Base-by-base conservation (phyloP, 2,888 invertebrate genomes). In the Drosophila hawaiiensis region DNA sequence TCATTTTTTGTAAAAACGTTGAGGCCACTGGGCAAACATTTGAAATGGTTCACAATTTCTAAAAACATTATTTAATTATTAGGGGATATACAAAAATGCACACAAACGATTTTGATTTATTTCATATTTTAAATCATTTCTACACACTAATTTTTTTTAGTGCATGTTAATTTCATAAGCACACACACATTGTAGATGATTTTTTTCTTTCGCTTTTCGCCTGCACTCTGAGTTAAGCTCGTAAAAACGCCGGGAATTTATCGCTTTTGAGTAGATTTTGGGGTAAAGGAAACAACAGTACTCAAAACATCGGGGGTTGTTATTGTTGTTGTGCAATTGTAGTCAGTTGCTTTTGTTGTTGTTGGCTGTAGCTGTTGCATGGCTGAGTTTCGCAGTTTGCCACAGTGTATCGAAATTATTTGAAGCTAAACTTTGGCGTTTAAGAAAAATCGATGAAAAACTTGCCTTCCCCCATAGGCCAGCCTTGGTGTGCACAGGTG, bases 241-340 rank as follows among this genome's bases (percentile, higher is more conserved):
- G 85, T 82, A 89, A 84, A 88, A 90, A 89, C 78, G 76, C 75
- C 78, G 79, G 82, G 87, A 90, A 88, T 90, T 88, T 89, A 90
- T 88, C 76, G 88, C 89, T 76, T 81, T 81, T 67, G 83, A 86
- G 86, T 89, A 84, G 83, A 76, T 84, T 90, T 76, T 66, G 68
- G 73, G 65, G 63, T 41, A 55, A 69, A 65, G 68, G 58, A 70
- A 55, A 65, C 37, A 52, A 6, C n/a, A 33, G 37, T 55, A 43
- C 65, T 71, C 55, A 61, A 43, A 59, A 41, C 53, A 58, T 41
- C 10, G 59, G 54, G 82, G 78, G 77, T 61, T 61, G 84, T 60
- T 78, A 63, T 61, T 68, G 67, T 68, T 80, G 71, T 56, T 77
- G 68, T 77, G 79, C 79, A 80, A 74, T 80, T 78, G 76, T 73